These are phyloP conservation scores for Brachionus rubens DNA, from an alignment of 1,140 invertebrate species.

Conservation along the genomic window DNA sequence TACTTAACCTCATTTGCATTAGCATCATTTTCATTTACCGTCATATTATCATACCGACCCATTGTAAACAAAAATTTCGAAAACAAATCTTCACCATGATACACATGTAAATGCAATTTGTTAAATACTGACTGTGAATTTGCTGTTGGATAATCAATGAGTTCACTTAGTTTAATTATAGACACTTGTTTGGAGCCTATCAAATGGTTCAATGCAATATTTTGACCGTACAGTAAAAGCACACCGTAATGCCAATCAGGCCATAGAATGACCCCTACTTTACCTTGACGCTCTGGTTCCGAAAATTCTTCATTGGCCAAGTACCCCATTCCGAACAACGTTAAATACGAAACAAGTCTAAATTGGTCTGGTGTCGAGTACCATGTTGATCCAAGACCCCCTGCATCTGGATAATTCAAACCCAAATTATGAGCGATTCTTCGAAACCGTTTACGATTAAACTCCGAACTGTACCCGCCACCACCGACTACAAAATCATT, in stretches of 20 bases:
- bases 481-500: constrained; percentile 33
- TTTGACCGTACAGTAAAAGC: constrained; percentile 14
- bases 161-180: constrained; percentile 10
- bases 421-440: constrained; percentile 24
- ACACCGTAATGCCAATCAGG: constrained; percentile 47
- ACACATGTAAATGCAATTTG: constrained; percentile 40
- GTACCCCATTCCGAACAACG: constrained; percentile 19
- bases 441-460: constrained; percentile 24
- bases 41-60: constrained; percentile 33
- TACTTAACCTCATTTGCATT: neutral
- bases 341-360: neutral
- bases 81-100: constrained; percentile 41
- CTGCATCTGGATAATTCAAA: neutral
- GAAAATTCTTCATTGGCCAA: constrained; percentile 45
- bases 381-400: constrained; percentile 42
- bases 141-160: constrained; percentile 35
- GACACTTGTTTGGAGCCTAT: neutral
- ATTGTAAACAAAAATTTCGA: constrained; percentile 43
- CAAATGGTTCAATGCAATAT: constrained; percentile 42
- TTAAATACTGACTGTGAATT: constrained; percentile 13
- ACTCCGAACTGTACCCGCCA: constrained; percentile 38
- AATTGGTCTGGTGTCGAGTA: constrained; percentile 14
- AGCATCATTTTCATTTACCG: neutral
- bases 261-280: constrained; percentile 42
- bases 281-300: neutral